Percentiles rank a stretch among this genome's conserved stretches.
These are phyloP conservation scores for Orchesella flavescens DNA, from an alignment of 2,888 invertebrate species.

Conservation along the genomic window DNA sequence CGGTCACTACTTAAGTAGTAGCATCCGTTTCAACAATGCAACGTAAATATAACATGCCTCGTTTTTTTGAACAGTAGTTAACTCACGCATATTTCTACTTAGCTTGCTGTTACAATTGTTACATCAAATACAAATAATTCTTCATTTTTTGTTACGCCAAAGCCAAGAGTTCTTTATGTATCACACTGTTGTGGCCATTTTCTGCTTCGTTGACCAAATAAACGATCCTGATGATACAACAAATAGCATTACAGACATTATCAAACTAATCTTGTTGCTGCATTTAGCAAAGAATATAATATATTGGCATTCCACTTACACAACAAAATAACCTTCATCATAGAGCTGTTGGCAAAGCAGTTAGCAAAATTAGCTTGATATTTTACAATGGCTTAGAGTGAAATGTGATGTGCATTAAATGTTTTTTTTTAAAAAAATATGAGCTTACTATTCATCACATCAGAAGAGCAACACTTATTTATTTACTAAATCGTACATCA, in stretches of 20 bases:
- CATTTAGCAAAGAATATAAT: neutral
- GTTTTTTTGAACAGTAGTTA: no score
- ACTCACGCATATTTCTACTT: no score
- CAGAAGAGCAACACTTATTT: neutral
- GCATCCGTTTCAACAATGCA: no score
- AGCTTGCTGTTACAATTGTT: no score
- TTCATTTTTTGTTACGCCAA: neutral
- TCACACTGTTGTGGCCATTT: constrained; percentile 6
- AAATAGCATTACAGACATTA: neutral
- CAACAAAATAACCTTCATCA: neutral
- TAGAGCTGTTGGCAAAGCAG: neutral
- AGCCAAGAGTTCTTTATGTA: neutral
- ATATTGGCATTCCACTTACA: no score
- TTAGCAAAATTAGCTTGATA: neutral
- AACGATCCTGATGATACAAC: constrained; percentile 20
- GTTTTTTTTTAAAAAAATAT: neutral
- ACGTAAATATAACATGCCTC: no score
- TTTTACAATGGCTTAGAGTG: neutral
- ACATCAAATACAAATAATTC: neutral
- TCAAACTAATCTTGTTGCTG: neutral
- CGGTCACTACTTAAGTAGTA: no score
- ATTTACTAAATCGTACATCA: no score
- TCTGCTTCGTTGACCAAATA: constrained; percentile 46
- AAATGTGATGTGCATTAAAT: neutral
- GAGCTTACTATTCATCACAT: neutral